Conservation (phyloP, 2,113 vertebrate species). For the Taurulus bubalis region DNA sequence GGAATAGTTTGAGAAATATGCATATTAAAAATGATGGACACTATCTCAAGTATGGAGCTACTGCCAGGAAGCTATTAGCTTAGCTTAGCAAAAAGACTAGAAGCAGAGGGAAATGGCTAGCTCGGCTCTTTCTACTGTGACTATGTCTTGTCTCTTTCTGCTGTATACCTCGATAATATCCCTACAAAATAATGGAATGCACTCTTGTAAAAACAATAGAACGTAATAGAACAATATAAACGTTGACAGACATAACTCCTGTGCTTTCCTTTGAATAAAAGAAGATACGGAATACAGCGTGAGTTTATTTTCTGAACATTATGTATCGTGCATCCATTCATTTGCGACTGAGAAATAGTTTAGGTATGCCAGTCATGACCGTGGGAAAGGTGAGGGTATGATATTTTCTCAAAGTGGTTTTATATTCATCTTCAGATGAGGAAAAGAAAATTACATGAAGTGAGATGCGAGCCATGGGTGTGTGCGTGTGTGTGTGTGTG, state of each 20-base stretch:
- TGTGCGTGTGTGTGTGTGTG: not conserved
- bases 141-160: not conserved
- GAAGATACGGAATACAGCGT: not conserved
- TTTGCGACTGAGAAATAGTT: not conserved
- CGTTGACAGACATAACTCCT: not conserved
- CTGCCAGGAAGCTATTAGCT: not conserved
- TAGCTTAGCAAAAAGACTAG: not conserved
- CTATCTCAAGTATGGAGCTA: not conserved
- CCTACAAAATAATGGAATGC: not conserved
- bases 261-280: not conserved
- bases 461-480: too few relatives aligned
- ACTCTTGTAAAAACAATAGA: not conserved
- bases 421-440: not conserved
- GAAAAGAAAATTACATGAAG: too few relatives aligned
- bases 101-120: not conserved
- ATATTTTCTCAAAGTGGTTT: slow-evolving; percentile 3
- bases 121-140: not conserved
- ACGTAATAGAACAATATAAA: too few relatives aligned
- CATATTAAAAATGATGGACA: not conserved
- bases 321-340: not conserved
- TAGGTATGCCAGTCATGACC: not conserved
- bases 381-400: not conserved
- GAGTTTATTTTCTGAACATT: not conserved
- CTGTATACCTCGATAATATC: not conserved
- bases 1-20: not conserved